phyloP scores from a whole-genome alignment of 2,113 vertebrate genomes.

The Serinus canaria region DNA sequence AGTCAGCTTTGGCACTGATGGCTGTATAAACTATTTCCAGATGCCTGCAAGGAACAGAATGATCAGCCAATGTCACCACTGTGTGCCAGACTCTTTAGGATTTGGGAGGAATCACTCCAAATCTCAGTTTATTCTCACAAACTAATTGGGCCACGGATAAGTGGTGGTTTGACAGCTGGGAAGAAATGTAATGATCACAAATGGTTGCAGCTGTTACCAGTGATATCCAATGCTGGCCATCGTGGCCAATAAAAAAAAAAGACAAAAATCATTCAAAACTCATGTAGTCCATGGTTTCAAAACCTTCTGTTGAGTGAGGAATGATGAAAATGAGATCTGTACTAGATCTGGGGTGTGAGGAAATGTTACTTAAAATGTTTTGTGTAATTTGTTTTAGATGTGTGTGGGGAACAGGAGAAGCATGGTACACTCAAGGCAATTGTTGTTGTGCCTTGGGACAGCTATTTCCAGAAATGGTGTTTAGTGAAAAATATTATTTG shows the following conservation, averaged over 20 bases:
- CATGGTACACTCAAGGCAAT: neutral
- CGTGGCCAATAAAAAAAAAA: neutral
- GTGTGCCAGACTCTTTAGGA: neutral
- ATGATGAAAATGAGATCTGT: neutral
- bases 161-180: constrained; percentile 34
- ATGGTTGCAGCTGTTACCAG: neutral
- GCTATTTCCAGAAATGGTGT: constrained; percentile 1
- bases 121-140: constrained; percentile 15
- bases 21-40: constrained; percentile 30
- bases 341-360: neutral
- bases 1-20: constrained; percentile 17
- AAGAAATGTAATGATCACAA: neutral
- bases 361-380: neutral
- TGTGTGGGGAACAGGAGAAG: neutral
- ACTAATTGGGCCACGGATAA: constrained; percentile 11
- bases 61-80: constrained; percentile 43
- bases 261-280: neutral
- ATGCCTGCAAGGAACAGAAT: constrained; percentile 48
- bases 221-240: neutral
- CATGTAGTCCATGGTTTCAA: neutral
- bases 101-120: neutral
- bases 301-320: neutral
- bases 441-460: neutral
- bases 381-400: constrained; percentile 10
- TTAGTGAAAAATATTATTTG: neutral